Percentiles rank a stretch among this genome's conserved stretches.
Conservation (phyloP, 1,140 invertebrate genomes). For the Seison nebaliae region DNA sequence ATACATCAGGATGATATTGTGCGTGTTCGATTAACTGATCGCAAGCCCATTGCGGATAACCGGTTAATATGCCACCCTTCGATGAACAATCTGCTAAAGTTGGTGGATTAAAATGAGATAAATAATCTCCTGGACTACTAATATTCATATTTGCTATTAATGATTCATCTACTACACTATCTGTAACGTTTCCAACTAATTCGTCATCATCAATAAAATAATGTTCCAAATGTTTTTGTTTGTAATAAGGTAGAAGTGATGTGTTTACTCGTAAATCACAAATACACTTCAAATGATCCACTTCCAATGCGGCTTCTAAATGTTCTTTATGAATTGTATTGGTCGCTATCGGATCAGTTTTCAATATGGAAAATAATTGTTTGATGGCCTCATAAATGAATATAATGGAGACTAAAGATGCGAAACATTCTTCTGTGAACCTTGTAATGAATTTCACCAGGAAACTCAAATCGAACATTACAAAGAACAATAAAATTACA, state of each 20-base stretch:
- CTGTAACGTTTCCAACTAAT: no score
- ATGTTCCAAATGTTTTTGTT: no score
- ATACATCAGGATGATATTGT: conserved; percentile 18
- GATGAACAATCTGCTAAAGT: not conserved
- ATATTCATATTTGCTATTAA: not conserved
- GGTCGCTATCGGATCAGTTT: no score
- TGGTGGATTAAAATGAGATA: not conserved
- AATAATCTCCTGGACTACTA: not conserved
- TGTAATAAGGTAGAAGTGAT: no score
- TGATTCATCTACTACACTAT: not conserved
- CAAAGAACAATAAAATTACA: conserved; percentile 24
- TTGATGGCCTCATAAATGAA: conserved; percentile 26
- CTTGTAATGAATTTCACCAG: conserved; percentile 22
- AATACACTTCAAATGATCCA: no score
- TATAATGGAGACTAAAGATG: conserved; percentile 25
- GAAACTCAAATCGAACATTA: conserved; percentile 22
- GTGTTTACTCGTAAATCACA: no score
- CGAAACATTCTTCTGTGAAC: conserved; percentile 31
- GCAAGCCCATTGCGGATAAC: no score
- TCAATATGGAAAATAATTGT: no score
- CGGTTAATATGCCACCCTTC: not conserved
- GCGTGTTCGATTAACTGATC: not conserved
- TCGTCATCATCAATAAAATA: no score
- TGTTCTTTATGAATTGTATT: no score
- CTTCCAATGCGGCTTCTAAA: no score